Base-by-base conservation (phyloP, 2,888 invertebrate species). In the Sepioteuthis lessoniana region DNA sequence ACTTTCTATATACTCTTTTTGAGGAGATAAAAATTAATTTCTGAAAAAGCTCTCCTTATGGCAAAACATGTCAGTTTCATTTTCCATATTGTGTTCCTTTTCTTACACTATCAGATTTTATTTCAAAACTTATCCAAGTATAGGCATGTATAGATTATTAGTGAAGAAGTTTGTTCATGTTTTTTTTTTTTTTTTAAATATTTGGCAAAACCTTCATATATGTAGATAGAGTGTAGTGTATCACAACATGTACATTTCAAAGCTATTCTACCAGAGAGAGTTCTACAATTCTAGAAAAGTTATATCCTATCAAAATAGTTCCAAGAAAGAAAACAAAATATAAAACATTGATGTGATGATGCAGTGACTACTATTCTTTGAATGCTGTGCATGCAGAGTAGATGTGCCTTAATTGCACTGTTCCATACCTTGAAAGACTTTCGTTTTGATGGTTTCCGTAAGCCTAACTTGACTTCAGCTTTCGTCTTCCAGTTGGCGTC, bases 341-440 rank as follows among this genome's bases (percentile, higher is more conserved):
- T 28, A 35, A 25, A 76, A 76, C n/a, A 76, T n/a, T 3, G 13
- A 76, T n/a, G 28, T 10, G 25, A 76, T 13, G 35, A 76, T n/a
- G n/a, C 76, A n/a, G 76, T 76, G 76, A n/a, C 76, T n/a, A 13
- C 76, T n/a, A 13, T 19, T 76, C 35, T 76, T 76, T 35, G n/a
- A 35, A 76, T 76, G 76, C 76, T 35, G n/a, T 76, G 76, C 76
- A 76, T 76, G 76, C n/a, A 76, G 35, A 76, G 76, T n/a, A 76
- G n/a, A 13, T 19, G 35, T 76, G n/a, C 35, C 76, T 55, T 76
- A 76, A n/a, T 76, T 76, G 91, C 46, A 35, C 91, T 42, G 91
- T 91, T 91, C 91, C 91, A 91, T 91, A 91, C 91, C 91, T 91
- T 46, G 25, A 91, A 91, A 91, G 38, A 91, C 46, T 42, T 38